These are phyloP conservation scores for Genyomyrus donnyi DNA, from an alignment of 2,113 vertebrate species.

Conservation along the genomic window DNA sequence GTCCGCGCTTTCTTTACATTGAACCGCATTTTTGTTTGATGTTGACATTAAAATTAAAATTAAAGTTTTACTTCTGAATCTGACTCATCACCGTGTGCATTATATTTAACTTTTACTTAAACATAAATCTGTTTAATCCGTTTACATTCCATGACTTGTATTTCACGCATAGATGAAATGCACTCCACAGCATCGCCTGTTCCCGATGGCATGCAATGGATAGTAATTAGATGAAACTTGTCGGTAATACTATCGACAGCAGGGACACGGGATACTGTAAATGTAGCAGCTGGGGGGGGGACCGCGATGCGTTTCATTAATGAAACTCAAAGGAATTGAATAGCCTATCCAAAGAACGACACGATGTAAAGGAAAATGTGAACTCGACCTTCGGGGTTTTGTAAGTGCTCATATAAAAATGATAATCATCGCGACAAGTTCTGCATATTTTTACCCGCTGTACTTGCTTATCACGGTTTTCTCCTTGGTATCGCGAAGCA, in stretches of 20 bases:
- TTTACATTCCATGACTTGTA: background rate
- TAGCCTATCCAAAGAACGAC: no score
- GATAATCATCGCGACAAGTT: background rate
- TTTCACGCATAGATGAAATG: background rate
- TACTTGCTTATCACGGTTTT: background rate
- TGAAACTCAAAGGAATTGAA: background rate
- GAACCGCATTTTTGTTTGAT: background rate
- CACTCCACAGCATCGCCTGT: background rate
- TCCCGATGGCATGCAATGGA: background rate
- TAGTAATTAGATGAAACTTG: background rate
- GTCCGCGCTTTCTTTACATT: background rate
- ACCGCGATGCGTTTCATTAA: background rate
- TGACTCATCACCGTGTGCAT: background rate
- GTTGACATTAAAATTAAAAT: background rate
- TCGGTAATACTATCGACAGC: background rate
- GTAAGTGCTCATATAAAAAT: background rate
- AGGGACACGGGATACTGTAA: slow-evolving; percentile 12
- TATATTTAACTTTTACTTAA: background rate
- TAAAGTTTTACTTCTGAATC: background rate
- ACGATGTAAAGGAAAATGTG: background rate
- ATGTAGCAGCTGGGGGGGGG: background rate
- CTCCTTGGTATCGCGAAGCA: background rate
- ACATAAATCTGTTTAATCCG: background rate
- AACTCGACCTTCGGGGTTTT: background rate
- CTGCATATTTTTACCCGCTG: background rate